A percentile compares a stretch with the other conserved stretches of the same genome.
These are phyloP conservation scores for Hydrozoanthus gracilis DNA, from an alignment of 92 coral and sea anemone species.

Conservation along the genomic window DNA sequence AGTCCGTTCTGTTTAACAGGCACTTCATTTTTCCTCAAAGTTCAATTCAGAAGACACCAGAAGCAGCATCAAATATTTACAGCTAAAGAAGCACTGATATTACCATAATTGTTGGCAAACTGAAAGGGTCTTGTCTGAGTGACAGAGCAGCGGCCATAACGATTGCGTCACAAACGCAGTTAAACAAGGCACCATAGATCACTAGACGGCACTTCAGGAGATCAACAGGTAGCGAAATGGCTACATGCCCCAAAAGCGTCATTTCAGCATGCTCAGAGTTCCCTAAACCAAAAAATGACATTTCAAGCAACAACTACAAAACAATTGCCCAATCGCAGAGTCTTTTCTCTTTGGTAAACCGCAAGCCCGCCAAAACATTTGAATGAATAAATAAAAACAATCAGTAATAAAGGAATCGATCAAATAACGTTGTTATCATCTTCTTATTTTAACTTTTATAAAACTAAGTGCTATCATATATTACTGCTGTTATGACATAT, in stretches of 20 bases:
- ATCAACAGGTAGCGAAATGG: constrained; percentile 37
- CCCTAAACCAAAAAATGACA: background rate
- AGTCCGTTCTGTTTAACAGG: no score
- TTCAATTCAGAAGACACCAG: no score
- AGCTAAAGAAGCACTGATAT: background rate
- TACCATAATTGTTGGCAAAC: constrained; percentile 12
- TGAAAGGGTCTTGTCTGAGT: constrained; percentile 25
- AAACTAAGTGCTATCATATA: no score
- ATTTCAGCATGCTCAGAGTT: constrained; percentile 33
- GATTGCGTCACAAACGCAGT: constrained; percentile 51
- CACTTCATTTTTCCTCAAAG: no score
- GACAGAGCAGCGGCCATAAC: constrained; percentile 50
- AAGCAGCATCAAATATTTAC: no score
- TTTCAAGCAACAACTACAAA: background rate
- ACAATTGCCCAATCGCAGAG: background rate
- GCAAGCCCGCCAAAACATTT: no score
- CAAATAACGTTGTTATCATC: no score
- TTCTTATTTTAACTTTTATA: no score
- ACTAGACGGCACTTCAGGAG: constrained; percentile 43
- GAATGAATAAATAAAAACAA: no score
- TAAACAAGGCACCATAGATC: constrained; percentile 31
- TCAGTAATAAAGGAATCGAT: no score
- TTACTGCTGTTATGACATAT: no score
- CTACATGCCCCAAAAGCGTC: constrained; percentile 39
- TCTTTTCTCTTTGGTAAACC: no score